A percentile compares a stretch with the other conserved stretches of the same genome.
Conservation (phyloP, 92 coral and sea anemone genomes). For the Paragorgia papillata region DNA sequence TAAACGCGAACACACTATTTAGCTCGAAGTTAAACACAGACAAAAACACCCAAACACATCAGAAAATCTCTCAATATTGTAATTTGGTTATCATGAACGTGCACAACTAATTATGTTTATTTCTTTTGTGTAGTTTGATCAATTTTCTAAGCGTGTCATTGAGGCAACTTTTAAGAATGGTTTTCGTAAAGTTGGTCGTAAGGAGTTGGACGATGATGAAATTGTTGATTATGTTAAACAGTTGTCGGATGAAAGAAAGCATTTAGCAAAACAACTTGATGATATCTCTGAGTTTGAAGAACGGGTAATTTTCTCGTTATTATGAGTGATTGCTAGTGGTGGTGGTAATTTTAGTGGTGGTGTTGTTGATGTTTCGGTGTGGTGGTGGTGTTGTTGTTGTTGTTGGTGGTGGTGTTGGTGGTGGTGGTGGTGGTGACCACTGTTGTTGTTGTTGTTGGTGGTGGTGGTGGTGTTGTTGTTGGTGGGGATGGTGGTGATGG, state of each 20-base stretch:
- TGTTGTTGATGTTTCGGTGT: background rate
- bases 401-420: background rate
- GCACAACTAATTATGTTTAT: background rate
- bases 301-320: conserved; percentile 33
- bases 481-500: background rate
- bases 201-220: conserved; percentile 88
- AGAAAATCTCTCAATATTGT: too few relatives aligned
- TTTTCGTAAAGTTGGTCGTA: conserved; percentile 53
- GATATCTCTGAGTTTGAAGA: conserved; percentile 71
- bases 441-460: background rate
- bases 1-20: too few relatives aligned
- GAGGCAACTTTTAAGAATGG: conserved; percentile 72
- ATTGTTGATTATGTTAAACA: conserved; percentile 76
- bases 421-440: background rate
- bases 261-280: conserved; percentile 68
- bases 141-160: conserved; percentile 73
- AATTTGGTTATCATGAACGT: too few relatives aligned
- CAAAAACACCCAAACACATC: too few relatives aligned
- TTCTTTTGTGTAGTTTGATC: conserved; percentile 71
- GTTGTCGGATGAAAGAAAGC: conserved; percentile 66
- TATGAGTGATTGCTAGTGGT: background rate
- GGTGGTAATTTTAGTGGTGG: background rate
- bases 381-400: too few relatives aligned
- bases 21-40: too few relatives aligned
- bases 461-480: background rate